phyloP scores from a whole-genome alignment of 2,888 invertebrate species.

The Mellilla xanthometata region DNA sequence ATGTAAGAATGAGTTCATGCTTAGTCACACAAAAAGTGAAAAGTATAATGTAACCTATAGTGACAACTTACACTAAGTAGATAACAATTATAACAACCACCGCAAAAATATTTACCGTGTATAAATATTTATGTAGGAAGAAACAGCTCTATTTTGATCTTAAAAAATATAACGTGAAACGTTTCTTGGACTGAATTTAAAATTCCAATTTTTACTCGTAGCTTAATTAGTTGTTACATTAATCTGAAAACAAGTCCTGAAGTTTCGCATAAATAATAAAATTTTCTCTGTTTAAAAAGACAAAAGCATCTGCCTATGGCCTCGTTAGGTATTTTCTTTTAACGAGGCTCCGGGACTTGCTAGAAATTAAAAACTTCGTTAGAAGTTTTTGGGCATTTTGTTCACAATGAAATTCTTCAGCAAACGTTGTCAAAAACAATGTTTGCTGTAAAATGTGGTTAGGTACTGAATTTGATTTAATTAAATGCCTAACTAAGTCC shows the following conservation, averaged over 20 bases:
- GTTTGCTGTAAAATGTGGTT: too few relatives aligned
- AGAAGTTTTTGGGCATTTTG: background rate
- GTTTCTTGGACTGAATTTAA: background rate
- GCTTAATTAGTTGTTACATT: background rate
- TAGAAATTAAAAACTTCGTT: background rate
- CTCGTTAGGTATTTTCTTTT: slow-evolving; percentile 1
- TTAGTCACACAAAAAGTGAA: too few relatives aligned
- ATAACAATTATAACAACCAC: too few relatives aligned
- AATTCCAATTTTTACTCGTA: slow-evolving; percentile 1
- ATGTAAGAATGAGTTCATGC: too few relatives aligned
- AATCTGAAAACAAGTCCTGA: background rate
- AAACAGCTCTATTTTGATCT: slow-evolving; percentile 3
- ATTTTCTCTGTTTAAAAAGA: slow-evolving; percentile 3
- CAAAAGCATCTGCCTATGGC: slow-evolving; percentile 1
- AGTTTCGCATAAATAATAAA: slow-evolving; percentile 5
- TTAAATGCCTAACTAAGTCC: too few relatives aligned
- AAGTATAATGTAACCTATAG: too few relatives aligned
- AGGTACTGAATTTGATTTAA: too few relatives aligned
- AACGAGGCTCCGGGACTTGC: slow-evolving; percentile 3
- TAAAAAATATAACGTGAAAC: background rate
- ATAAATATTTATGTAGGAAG: background rate
- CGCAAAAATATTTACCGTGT: too few relatives aligned
- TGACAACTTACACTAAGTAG: too few relatives aligned
- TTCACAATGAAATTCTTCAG: too few relatives aligned
- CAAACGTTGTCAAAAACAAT: too few relatives aligned